These are phyloP conservation scores for Pseudomugil gertrudae DNA, from an alignment of 2,797 vertebrate genomes.

Conservation along the genomic window DNA sequence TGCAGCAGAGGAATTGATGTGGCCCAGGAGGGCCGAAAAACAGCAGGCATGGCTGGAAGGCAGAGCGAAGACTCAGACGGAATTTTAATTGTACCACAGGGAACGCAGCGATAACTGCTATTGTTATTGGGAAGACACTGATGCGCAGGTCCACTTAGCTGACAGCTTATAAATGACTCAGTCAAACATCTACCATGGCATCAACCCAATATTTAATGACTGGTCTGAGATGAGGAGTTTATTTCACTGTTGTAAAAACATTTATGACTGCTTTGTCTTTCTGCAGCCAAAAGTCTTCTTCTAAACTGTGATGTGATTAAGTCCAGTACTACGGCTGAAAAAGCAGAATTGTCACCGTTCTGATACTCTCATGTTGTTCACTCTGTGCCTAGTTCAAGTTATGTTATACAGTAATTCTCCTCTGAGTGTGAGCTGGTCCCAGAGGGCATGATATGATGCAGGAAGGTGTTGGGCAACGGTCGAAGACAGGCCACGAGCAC, in stretches of 20 bases:
- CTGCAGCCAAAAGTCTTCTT: conserved; percentile 12
- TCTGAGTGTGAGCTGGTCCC: conserved; percentile 50
- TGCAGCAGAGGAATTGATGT: conserved; percentile 78
- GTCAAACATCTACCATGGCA: conserved; percentile 25
- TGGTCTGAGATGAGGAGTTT: conserved; percentile 29
- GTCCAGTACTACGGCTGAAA: conserved; percentile 49
- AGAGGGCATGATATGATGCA: conserved; percentile 50
- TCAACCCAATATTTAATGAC: conserved; percentile 28
- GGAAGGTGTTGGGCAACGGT: conserved; percentile 63
- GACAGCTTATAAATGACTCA: conserved; percentile 56
- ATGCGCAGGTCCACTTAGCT: conserved; percentile 68
- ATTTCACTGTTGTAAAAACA: conserved; percentile 28
- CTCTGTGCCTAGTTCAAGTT: conserved; percentile 58
- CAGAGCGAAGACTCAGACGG: conserved; percentile 81
- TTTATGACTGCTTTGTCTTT: conserved; percentile 24
- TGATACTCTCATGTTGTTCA: conserved; percentile 53
- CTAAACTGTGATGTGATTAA: conserved; percentile 28
- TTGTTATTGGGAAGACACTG: conserved; percentile 80
- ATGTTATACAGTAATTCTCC: conserved; percentile 57
- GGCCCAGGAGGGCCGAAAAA: conserved; percentile 80
- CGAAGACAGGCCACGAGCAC: conserved; percentile 68
- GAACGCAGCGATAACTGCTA: conserved; percentile 76
- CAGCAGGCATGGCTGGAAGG: conserved; percentile 84
- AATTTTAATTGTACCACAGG: conserved; percentile 86
- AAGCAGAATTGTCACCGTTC: conserved; percentile 43